Percentiles rank a stretch among this genome's conserved stretches.
Conservation (phyloP, 2,888 invertebrate species). For the Venusia cambrica region DNA sequence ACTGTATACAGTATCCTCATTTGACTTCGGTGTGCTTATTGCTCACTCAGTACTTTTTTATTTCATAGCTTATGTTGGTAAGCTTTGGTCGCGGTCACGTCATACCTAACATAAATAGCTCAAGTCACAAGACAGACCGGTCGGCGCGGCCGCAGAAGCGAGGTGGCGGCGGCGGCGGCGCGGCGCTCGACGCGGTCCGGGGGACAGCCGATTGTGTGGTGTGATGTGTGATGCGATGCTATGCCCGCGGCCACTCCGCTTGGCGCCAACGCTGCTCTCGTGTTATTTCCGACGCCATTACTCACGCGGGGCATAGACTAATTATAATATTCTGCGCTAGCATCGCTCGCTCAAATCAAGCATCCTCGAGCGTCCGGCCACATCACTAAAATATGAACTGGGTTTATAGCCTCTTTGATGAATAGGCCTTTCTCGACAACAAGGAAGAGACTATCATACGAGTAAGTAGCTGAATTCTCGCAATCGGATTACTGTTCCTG, state of each 20-base stretch:
- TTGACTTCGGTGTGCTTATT: too few species aligned
- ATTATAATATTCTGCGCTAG: slow-evolving; percentile 75
- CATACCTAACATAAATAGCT: slow-evolving; percentile 57
- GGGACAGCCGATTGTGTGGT: slow-evolving; percentile 26
- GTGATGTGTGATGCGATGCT: slow-evolving; percentile 41
- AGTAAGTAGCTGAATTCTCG: slow-evolving; percentile 21
- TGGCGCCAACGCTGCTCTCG: slow-evolving; percentile 73
- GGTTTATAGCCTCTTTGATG: slow-evolving; percentile 28
- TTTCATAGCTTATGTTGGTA: too few species aligned
- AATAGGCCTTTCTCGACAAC: slow-evolving; percentile 21
- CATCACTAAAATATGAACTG: slow-evolving; percentile 27
- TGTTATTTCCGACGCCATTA: slow-evolving; percentile 79
- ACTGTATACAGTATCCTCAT: too few species aligned
- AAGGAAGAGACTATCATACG: slow-evolving; percentile 26
- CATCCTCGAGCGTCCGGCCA: slow-evolving; percentile 48
- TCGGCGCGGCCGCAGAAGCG: slow-evolving; percentile 44
- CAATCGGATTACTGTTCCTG: slow-evolving; percentile 25
- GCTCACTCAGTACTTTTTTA: too few species aligned
- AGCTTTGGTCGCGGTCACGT: slow-evolving; percentile 34
- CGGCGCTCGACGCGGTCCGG: slow-evolving; percentile 26
- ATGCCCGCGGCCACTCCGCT: slow-evolving; percentile 53
- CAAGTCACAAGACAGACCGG: slow-evolving; percentile 75
- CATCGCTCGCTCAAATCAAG: slow-evolving; percentile 40
- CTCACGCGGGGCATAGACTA: slow-evolving; percentile 75
- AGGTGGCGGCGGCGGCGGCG: slow-evolving; percentile 19